phyloP scores from a whole-genome alignment of 2,888 invertebrate species.

The Sinohyriopsis cumingii region DNA sequence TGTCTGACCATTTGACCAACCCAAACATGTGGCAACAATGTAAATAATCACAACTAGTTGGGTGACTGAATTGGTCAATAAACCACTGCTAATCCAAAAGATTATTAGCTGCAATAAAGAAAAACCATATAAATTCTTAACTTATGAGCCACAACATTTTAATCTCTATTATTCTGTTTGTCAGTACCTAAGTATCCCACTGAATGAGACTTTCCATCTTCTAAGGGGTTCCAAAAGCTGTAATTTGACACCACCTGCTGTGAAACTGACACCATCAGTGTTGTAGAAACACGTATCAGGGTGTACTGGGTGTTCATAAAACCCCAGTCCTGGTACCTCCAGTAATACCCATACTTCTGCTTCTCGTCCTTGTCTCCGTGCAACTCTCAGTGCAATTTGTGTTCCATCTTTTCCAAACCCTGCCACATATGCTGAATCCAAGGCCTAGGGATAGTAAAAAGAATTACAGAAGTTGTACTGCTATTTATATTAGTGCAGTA shows the following conservation, averaged over 20 bases:
- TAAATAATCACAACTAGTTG: too few relatives aligned
- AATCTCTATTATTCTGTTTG: too few relatives aligned
- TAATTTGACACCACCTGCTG: conserved; percentile 75
- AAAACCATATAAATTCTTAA: too few relatives aligned
- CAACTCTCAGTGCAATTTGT: conserved; percentile 75
- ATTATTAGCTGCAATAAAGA: too few relatives aligned
- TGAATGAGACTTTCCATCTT: conserved; percentile 80
- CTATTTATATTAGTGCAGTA: conserved; percentile 1
- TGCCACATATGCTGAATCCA: conserved; percentile 74
- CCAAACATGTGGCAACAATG: too few relatives aligned
- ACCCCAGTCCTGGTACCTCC: conserved; percentile 69
- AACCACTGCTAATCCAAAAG: too few relatives aligned
- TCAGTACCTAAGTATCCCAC: conserved; percentile 78
- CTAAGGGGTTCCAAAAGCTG: conserved; percentile 78
- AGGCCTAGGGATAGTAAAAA: conserved; percentile 62
- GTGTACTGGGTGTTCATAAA: conserved; percentile 75
- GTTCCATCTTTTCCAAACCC: conserved; percentile 75
- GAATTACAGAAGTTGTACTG: too few relatives aligned
- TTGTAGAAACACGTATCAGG: conserved; percentile 75
- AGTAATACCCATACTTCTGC: conserved; percentile 77
- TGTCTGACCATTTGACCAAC: too few relatives aligned
- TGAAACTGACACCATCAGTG: conserved; percentile 55
- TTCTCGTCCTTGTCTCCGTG: conserved; percentile 74
- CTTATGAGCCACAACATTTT: too few relatives aligned
- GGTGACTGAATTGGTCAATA: too few relatives aligned